These are phyloP conservation scores for Xiphydria camelus DNA, from an alignment of 2,888 invertebrate genomes.

Conservation along the genomic window DNA sequence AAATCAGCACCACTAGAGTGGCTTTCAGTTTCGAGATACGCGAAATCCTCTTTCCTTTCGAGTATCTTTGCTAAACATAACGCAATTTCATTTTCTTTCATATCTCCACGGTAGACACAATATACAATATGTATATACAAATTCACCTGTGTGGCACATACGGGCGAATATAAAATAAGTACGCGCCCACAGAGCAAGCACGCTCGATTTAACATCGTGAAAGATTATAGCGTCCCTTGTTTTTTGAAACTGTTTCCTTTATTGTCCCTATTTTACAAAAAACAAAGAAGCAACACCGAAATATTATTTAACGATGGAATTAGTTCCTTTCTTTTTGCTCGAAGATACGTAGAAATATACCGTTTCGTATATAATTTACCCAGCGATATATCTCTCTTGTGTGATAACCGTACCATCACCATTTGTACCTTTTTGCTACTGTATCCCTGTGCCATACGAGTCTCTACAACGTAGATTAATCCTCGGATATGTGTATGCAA, in stretches of 20 bases:
- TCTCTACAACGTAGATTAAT: constrained; percentile 1
- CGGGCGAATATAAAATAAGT: too few relatives aligned
- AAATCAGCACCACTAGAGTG: too few relatives aligned
- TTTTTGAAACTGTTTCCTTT: constrained; percentile 18
- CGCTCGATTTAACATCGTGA: too few relatives aligned
- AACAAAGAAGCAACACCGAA: constrained; percentile 31
- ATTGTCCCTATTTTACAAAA: constrained; percentile 39
- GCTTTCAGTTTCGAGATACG: too few relatives aligned
- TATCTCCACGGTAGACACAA: too few relatives aligned
- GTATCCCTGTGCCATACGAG: constrained; percentile 15
- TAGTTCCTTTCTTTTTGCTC: constrained; percentile 9
- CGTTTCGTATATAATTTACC: constrained; percentile 9
- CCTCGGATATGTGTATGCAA: not conserved
- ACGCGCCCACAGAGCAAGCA: too few relatives aligned
- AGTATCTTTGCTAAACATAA: too few relatives aligned
- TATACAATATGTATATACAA: constrained; percentile 9
- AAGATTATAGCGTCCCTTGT: too few relatives aligned
- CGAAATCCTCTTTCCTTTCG: too few relatives aligned
- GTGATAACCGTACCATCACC: constrained; percentile 27
- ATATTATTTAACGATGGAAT: constrained; percentile 27
- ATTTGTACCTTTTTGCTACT: constrained; percentile 34
- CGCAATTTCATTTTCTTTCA: too few relatives aligned
- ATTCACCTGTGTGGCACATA: not conserved
- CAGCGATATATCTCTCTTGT: not conserved
- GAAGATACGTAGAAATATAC: constrained; percentile 1